phyloP scores from a whole-genome alignment of 2,113 vertebrate genomes.

The Saccopteryx leptura region DNA sequence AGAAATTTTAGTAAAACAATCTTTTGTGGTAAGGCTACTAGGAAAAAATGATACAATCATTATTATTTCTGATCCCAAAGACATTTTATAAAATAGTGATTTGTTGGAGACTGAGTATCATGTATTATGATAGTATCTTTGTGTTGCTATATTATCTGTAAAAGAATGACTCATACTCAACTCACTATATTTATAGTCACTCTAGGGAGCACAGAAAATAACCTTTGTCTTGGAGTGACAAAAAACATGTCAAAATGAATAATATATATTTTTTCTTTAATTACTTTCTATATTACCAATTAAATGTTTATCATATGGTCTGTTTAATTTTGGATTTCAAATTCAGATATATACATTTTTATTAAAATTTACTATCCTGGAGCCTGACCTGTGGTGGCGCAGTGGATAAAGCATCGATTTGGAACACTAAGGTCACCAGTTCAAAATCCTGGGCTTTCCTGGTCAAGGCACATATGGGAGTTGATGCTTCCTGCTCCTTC shows the following conservation, averaged over 20 bases:
- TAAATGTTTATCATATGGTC: background rate
- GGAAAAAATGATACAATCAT: background rate
- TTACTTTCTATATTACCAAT: background rate
- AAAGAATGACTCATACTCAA: background rate
- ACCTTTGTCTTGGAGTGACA: background rate
- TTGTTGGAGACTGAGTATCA: background rate
- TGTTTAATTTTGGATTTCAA: slow-evolving; percentile 35
- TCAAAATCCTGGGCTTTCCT: too few species aligned
- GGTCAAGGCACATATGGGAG: too few species aligned
- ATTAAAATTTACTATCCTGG: background rate
- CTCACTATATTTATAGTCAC: background rate
- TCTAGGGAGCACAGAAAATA: background rate
- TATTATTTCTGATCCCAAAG: background rate
- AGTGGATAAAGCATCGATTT: too few species aligned
- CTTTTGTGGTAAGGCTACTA: background rate
- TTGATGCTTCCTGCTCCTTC: too few species aligned
- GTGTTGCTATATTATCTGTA: background rate
- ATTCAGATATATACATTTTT: background rate
- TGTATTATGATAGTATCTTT: background rate
- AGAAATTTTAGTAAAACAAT: background rate
- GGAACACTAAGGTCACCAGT: too few species aligned
- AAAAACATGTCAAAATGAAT: background rate
- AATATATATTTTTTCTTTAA: background rate
- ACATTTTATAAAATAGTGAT: background rate
- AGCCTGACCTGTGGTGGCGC: too few species aligned